These are phyloP conservation scores for Scaptomyza flava DNA, from an alignment of 2,888 invertebrate genomes.

Conservation along the genomic window DNA sequence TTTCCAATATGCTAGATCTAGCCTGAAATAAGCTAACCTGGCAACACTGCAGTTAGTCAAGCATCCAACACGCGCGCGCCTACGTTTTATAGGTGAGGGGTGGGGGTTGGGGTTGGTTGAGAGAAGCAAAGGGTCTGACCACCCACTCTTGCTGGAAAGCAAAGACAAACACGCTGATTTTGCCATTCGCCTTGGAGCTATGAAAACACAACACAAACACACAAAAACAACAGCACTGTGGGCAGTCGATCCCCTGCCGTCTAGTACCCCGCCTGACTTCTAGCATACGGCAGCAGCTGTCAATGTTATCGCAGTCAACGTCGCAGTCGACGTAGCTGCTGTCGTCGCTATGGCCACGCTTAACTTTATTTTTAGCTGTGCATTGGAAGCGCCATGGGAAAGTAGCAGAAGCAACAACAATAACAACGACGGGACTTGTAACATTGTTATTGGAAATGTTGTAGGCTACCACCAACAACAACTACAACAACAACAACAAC, in stretches of 20 bases:
- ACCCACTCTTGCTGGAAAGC: conserved; percentile 57
- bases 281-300: conserved; percentile 72
- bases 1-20: too few species aligned
- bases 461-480: conserved; percentile 63
- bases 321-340: conserved; percentile 33
- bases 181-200: conserved; percentile 60
- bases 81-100: conserved; percentile 11
- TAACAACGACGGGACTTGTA: conserved; percentile 57
- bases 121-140: conserved; percentile 3
- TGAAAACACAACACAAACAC: conserved; percentile 46
- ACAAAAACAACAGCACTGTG: conserved; percentile 30
- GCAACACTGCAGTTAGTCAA: conserved; percentile 59
- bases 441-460: conserved; percentile 79
- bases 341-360: conserved; percentile 65
- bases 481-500: conserved; percentile 22
- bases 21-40: too few species aligned
- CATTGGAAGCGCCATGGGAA: conserved; percentile 73
- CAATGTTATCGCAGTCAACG: conserved; percentile 71
- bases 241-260: background rate
- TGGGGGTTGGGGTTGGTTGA: background rate
- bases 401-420: conserved; percentile 42
- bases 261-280: conserved; percentile 54
- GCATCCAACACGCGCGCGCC: conserved; percentile 71
- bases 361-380: conserved; percentile 80
- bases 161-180: conserved; percentile 76